Conservation (phyloP, 2,888 invertebrate genomes). For the Euproctis similis region DNA sequence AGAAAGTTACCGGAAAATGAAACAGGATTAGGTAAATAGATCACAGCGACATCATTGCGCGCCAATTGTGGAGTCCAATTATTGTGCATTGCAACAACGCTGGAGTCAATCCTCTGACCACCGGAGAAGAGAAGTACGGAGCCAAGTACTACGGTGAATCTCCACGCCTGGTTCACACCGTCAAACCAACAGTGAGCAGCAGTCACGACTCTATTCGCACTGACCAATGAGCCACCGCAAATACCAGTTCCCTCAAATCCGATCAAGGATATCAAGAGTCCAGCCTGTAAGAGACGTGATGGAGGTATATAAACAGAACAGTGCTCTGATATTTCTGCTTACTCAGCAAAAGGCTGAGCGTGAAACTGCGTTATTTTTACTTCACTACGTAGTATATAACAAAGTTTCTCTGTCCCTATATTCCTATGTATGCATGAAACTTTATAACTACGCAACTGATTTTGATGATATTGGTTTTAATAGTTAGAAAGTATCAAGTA, state of each 20-base stretch:
- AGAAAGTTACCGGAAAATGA: constrained; percentile 27
- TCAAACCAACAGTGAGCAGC: constrained; percentile 59
- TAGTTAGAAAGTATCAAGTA: too few relatives aligned
- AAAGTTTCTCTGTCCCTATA: too few relatives aligned
- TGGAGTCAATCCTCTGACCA: constrained; percentile 33
- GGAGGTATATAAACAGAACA: too few relatives aligned
- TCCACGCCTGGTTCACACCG: constrained; percentile 39
- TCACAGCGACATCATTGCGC: constrained; percentile 41
- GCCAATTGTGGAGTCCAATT: constrained; percentile 32
- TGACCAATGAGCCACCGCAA: constrained; percentile 43
- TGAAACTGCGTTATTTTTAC: too few relatives aligned
- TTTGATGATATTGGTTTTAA: too few relatives aligned
- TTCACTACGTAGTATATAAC: too few relatives aligned
- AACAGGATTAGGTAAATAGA: constrained; percentile 30
- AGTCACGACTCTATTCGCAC: constrained; percentile 29
- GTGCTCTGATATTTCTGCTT: too few relatives aligned
- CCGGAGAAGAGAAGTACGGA: constrained; percentile 34
- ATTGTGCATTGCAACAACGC: constrained; percentile 30
- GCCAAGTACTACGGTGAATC: constrained; percentile 39
- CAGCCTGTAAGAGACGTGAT: constrained; percentile 17
- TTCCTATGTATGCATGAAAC: too few relatives aligned
- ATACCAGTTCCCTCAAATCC: constrained; percentile 23
- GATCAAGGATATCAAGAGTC: constrained; percentile 13
- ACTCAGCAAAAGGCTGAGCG: too few relatives aligned
- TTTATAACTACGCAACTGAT: too few relatives aligned